Evolutionary conservation across 2,113 vertebrate species (phyloP).

Genomic region (Hipposideros armiger): DNA sequence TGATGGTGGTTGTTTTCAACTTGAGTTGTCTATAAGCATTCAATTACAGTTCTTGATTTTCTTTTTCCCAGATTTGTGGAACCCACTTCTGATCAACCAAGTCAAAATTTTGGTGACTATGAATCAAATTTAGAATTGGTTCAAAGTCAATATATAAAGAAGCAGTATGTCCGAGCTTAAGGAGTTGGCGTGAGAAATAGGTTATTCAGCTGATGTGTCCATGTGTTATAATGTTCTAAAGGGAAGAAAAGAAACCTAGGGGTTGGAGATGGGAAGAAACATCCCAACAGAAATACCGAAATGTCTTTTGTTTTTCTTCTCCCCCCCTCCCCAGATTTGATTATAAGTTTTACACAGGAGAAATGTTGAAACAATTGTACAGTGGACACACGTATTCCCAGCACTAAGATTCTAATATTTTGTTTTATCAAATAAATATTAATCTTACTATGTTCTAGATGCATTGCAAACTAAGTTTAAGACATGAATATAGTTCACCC

Average conservation of each 20-base stretch:
- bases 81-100: not conserved
- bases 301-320: not conserved
- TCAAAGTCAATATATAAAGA: not conserved
- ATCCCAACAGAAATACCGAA: not conserved
- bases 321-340: not conserved
- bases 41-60: not conserved
- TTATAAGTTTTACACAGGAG: not conserved
- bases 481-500: not conserved
- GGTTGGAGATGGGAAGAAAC: not conserved
- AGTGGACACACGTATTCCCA: not conserved
- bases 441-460: not conserved
- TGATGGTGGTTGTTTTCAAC: not conserved
- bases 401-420: not conserved
- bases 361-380: not conserved
- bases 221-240: not conserved
- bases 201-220: not conserved
- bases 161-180: not conserved
- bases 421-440: not conserved
- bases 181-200: not conserved
- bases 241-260: not conserved
- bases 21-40: not conserved
- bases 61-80: not conserved
- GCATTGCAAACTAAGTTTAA: conserved; percentile 10
- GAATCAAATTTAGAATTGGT: conserved; percentile 5
- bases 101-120: not conserved